Conservation (phyloP, 1,140 invertebrate genomes). For the Ladona fulva region DNA sequence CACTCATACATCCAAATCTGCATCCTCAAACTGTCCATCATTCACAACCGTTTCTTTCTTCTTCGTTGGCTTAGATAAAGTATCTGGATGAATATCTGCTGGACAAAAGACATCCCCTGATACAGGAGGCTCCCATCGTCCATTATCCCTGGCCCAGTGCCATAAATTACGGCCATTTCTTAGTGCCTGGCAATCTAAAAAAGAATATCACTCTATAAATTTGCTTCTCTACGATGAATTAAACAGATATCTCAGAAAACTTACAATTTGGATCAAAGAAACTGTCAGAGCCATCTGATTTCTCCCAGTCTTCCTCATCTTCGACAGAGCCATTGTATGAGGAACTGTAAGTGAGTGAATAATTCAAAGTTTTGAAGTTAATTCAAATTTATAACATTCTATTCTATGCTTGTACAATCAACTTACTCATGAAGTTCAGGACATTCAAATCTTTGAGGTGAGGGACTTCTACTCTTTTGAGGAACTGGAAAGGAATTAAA, state of each 20-base stretch:
- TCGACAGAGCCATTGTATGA: not conserved
- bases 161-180: not conserved
- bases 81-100: not conserved
- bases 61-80: not conserved
- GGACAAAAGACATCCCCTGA: not conserved
- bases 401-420: too few relatives aligned
- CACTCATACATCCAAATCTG: not conserved
- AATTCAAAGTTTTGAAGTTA: too few relatives aligned
- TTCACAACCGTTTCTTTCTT: not conserved
- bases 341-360: too few relatives aligned
- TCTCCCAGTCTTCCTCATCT: not conserved
- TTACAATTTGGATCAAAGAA: not conserved
- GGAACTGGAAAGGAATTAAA: too few relatives aligned
- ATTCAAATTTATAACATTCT: too few relatives aligned
- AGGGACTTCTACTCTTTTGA: too few relatives aligned
- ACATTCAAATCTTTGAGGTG: too few relatives aligned
- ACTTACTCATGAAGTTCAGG: too few relatives aligned
- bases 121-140: not conserved
- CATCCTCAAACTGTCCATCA: not conserved
- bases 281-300: not conserved
- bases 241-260: not conserved
- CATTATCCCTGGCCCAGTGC: not conserved
- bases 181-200: not conserved
- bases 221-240: not conserved
- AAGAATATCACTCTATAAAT: not conserved